A percentile compares a stretch with the other conserved stretches of the same genome.
Conservation (phyloP, 2,113 vertebrate species). For the Monopterus albus region DNA sequence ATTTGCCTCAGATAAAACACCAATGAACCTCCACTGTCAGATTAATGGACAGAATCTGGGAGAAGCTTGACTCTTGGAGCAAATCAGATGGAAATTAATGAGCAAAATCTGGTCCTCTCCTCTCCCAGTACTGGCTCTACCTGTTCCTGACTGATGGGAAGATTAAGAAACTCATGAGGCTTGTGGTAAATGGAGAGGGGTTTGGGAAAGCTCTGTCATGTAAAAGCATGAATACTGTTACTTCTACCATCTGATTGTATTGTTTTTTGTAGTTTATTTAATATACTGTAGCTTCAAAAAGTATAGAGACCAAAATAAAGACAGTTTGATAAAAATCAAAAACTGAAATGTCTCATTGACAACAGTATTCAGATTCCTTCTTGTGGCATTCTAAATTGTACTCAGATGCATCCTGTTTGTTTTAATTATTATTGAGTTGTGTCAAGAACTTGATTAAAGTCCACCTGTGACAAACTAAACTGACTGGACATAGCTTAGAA, state of each 20-base stretch:
- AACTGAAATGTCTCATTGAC: too few relatives aligned
- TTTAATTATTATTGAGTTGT: too few relatives aligned
- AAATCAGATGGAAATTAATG: slow-evolving; percentile 82
- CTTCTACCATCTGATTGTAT: neutral
- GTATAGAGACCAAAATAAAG: too few relatives aligned
- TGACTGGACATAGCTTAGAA: too few relatives aligned
- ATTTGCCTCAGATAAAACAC: slow-evolving; percentile 55
- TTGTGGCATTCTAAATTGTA: too few relatives aligned
- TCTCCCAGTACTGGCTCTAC: slow-evolving; percentile 56
- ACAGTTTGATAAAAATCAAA: too few relatives aligned
- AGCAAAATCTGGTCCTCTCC: slow-evolving; percentile 74
- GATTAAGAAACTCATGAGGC: slow-evolving; percentile 83
- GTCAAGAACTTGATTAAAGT: too few relatives aligned
- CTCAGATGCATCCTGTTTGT: too few relatives aligned
- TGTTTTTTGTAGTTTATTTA: neutral
- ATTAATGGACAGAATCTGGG: slow-evolving; percentile 79
- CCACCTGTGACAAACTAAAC: too few relatives aligned
- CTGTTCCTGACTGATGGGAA: slow-evolving; percentile 76
- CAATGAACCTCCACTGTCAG: slow-evolving; percentile 71
- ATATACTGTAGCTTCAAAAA: neutral
- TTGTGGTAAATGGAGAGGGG: slow-evolving; percentile 71
- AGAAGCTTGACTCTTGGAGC: slow-evolving; percentile 69
- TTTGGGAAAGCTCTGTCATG: slow-evolving; percentile 1
- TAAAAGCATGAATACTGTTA: slow-evolving; percentile 1
- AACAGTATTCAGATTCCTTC: too few relatives aligned